Conservation (phyloP, 2,888 invertebrate genomes). For the Meta bourneti region DNA sequence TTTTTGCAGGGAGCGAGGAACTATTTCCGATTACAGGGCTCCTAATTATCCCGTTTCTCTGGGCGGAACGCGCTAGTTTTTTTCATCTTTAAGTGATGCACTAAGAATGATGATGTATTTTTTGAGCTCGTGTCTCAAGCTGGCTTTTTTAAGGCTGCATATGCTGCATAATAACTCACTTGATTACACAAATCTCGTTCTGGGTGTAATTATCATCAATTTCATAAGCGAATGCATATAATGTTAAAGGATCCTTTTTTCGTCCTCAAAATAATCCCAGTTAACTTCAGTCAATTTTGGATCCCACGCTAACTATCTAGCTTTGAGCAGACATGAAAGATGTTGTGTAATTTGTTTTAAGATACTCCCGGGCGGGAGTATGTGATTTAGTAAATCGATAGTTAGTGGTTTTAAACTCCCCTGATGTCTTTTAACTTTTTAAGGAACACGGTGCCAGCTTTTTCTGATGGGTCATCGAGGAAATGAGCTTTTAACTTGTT, state of each 20-base stretch:
- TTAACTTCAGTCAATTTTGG: background rate
- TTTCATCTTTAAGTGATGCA: constrained; percentile 10
- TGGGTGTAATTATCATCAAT: constrained; percentile 70
- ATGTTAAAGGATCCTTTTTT: background rate
- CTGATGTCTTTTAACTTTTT: background rate
- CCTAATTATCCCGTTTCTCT: constrained; percentile 68
- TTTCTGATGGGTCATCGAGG: background rate
- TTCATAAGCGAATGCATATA: constrained; percentile 48
- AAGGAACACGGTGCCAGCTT: background rate
- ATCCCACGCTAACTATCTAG: background rate
- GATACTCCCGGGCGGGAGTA: background rate
- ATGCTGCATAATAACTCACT: constrained; percentile 55
- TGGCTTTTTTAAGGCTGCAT: constrained; percentile 33
- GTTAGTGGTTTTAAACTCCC: background rate
- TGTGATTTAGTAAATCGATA: background rate
- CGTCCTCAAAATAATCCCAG: background rate
- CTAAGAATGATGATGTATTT: constrained; percentile 60
- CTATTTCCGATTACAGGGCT: constrained; percentile 72
- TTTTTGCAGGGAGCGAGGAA: constrained; percentile 56
- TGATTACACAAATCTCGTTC: constrained; percentile 65
- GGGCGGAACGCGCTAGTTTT: constrained; percentile 56
- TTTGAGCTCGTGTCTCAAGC: constrained; percentile 21
- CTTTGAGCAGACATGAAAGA: background rate
- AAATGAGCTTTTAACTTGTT: background rate
- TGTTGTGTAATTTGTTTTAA: background rate